Base-by-base conservation (phyloP, 2,113 vertebrate genomes). In the Phasianus colchicus region DNA sequence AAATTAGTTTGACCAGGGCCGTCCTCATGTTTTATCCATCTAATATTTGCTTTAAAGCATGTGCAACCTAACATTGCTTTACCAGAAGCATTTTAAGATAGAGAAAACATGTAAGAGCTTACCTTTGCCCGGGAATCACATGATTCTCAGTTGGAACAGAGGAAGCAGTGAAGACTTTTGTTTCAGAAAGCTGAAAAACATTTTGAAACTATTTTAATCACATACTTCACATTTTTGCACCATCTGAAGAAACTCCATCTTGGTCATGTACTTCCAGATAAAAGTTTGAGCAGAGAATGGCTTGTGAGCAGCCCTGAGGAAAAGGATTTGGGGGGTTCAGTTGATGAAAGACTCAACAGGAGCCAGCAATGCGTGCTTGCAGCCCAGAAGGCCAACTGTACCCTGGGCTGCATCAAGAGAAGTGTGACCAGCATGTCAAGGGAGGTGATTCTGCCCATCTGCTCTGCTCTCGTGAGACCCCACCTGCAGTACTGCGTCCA, bases 81-180 rank as follows among this genome's bases (percentile, higher is more conserved):
- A 83, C n/a, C 20, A 74, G 29, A 30, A 30, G 5, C 9, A 25
- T 86, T 78, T 67, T 29, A 40, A 70, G 15, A n/a, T 0, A 64
- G 13, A 16, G 54, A 45, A 84, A 67, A 36, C 2, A 2, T 8
- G 13, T 7, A 83, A 11, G 3, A 70, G 21, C 92, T 95, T 98
- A 99, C 99, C 98, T 99, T 89, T 98, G 98, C 74, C 98, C 98
- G 92, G 98, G 81, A 78, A 97, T 95, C 89, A 98, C 89, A 36
- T 98, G 98, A 92, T 98, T 99, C 92, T 99, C 99, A 92, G 97
- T 73, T 95, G 97, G 97, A 93, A 97, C 98, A 97, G 98, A 98
- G 24, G 99, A 99, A 66, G 99, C 98, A 70, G 99, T 99, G 90
- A 99, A 99, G 60, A 99, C 99, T 97, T 99, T 99, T 76, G 99